A percentile compares a stretch with the other conserved stretches of the same genome.
phyloP scores from a whole-genome alignment of 1,140 invertebrate genomes.

The Cecropterus lyciades region DNA sequence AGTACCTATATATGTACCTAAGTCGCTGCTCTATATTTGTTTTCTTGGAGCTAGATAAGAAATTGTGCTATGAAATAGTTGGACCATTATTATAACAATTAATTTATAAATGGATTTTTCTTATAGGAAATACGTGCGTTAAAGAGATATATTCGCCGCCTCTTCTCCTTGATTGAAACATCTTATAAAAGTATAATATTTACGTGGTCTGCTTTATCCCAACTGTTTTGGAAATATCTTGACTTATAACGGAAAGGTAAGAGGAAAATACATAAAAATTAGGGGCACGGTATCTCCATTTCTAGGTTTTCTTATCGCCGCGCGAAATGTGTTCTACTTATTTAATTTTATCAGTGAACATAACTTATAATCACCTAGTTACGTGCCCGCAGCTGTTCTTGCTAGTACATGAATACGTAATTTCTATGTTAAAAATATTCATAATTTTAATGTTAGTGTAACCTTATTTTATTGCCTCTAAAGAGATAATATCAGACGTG shows the following conservation, averaged over 20 bases:
- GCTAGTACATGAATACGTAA: neutral
- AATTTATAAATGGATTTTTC: no score
- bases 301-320: constrained; percentile 27
- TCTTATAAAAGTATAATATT: no score
- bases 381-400: constrained; percentile 3
- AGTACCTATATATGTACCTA: no score
- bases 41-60: no score
- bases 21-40: no score
- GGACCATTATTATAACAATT: no score
- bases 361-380: constrained; percentile 6
- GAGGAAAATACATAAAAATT: neutral
- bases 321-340: constrained; percentile 12
- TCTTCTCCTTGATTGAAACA: no score
- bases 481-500: neutral
- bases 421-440: neutral
- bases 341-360: constrained; percentile 8
- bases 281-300: neutral
- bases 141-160: no score
- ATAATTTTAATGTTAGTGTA: neutral
- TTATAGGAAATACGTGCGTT: no score
- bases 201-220: no score
- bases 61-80: no score
- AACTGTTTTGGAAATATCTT: no score
- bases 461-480: neutral
- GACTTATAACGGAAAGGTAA: neutral